phyloP scores from a whole-genome alignment of 2,888 invertebrate genomes.

The Craniophora ligustri region DNA sequence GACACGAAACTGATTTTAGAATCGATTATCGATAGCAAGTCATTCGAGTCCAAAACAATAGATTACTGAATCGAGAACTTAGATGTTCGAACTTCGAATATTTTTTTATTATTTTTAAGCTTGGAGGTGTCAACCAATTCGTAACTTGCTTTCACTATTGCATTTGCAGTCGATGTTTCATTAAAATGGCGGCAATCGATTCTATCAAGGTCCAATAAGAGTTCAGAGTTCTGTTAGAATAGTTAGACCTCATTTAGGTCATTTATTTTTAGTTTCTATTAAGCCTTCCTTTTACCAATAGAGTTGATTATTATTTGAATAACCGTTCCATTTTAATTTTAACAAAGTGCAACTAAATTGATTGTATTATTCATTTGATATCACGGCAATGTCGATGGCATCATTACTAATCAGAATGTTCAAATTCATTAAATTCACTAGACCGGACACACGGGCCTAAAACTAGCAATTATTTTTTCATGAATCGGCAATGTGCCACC shows the following conservation, averaged over 20 bases:
- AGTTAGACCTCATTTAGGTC: slow-evolving; percentile 16
- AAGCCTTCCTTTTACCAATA: slow-evolving; percentile 20
- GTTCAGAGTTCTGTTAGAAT: slow-evolving; percentile 17
- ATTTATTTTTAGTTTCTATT: slow-evolving; percentile 31
- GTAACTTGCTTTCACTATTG: slow-evolving; percentile 65
- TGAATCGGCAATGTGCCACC: no score
- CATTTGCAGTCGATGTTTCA: slow-evolving; percentile 59
- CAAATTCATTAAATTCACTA: no score
- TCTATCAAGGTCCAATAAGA: slow-evolving; percentile 53
- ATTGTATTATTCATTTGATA: no score
- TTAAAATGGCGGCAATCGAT: slow-evolving; percentile 60
- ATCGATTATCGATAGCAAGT: slow-evolving; percentile 28
- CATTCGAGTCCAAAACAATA: slow-evolving; percentile 31
- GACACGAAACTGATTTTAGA: slow-evolving; percentile 14
- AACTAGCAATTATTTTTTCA: no score
- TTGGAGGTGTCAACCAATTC: slow-evolving; percentile 34
- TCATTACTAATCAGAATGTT: no score
- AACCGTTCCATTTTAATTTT: no score
- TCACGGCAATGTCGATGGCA: no score
- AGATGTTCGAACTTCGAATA: slow-evolving; percentile 16
- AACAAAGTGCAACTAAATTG: no score
- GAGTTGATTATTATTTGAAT: slow-evolving; percentile 1
- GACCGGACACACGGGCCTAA: no score
- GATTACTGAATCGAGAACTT: slow-evolving; percentile 9
- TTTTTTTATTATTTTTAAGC: slow-evolving; percentile 49